phyloP scores from a whole-genome alignment of 2,113 vertebrate genomes.

The Orycteropus afer region DNA sequence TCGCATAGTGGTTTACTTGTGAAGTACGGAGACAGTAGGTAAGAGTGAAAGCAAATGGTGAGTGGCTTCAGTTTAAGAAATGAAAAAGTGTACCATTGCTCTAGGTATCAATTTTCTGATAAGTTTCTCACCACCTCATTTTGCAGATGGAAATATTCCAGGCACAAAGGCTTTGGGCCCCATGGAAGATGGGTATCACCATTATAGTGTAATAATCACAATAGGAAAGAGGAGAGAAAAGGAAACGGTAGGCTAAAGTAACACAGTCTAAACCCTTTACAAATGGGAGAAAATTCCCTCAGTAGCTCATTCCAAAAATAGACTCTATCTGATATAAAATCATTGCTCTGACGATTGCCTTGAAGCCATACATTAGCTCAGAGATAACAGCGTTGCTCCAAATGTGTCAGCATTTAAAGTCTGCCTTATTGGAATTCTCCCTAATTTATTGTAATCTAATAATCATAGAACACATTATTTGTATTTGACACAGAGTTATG shows the following conservation, averaged over 20 bases:
- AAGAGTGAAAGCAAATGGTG: slow-evolving; percentile 5
- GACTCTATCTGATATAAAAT: slow-evolving; percentile 74
- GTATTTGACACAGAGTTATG: slow-evolving; percentile 63
- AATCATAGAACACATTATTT: slow-evolving; percentile 65
- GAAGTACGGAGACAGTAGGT: background rate
- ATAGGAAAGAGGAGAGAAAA: background rate
- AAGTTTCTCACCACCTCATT: background rate
- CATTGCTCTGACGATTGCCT: slow-evolving; percentile 43
- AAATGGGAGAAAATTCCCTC: background rate
- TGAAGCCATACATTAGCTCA: slow-evolving; percentile 49
- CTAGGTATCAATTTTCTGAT: background rate
- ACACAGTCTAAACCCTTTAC: slow-evolving; percentile 16
- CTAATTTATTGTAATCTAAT: slow-evolving; percentile 72
- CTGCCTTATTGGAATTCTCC: slow-evolving; percentile 55
- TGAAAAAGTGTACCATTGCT: background rate
- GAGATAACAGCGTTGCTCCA: slow-evolving; percentile 48
- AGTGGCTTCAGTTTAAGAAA: background rate
- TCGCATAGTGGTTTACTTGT: background rate
- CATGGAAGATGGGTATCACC: slow-evolving; percentile 43
- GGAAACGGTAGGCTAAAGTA: background rate
- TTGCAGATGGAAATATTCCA: slow-evolving; percentile 51
- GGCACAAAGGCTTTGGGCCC: slow-evolving; percentile 46
- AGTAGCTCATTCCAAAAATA: slow-evolving; percentile 58
- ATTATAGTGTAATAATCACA: slow-evolving; percentile 1
- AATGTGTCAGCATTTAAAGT: slow-evolving; percentile 44